Evolutionary conservation across 2,888 invertebrate species (phyloP), one percentile per base, ranked within the genome.

Genomic region (Camptogramma bilineatum): DNA sequence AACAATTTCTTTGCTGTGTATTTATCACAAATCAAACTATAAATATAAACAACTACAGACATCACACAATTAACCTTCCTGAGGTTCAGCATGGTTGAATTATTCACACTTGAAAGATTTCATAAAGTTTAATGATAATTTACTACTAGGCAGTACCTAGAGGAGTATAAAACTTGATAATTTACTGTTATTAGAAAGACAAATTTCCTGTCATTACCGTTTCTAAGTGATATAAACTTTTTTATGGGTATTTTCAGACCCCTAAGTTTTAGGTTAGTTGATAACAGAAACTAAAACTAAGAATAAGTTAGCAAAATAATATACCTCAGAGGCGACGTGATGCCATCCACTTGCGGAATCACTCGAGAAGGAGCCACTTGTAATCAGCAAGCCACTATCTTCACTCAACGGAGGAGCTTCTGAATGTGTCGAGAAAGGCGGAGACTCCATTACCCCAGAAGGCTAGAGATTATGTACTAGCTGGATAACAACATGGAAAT

Each of bases 321-420:
- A 52, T 88, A 96, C 96, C 94, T 96, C 96, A 79, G 95, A 95
- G 70, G 94, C 93, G 84, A 95, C 94, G 86, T 95, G 94, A 85
- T 94, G 95, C 90, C 94, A 94, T 81, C 94, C 94, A 87, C 94
- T 95, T 73, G 95, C 95, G 77, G 95, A 95, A 86, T 95, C 95
- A 87, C 96, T 96, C 70, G 96, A 96, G 86, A 95, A 94, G 70
- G 96, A 96, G 78, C 96, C 95, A 90, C 95, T 96, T 77, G 95
- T 95, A 81, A 95, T 91, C 75, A 96, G 91, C 78, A 96, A 94
- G 81, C 96, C 96, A 93, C 96, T 96, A 83, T 96, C 96, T 91
- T 96, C 96, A 86, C 96, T 96, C 83, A 96, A 93, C 76, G 95
- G 95, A 87, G 95, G 95, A 76, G 95, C 95, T 86, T 96, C 96